These are phyloP conservation scores for Lacanobia oleracea DNA, from an alignment of 2,888 invertebrate species.

Conservation along the genomic window DNA sequence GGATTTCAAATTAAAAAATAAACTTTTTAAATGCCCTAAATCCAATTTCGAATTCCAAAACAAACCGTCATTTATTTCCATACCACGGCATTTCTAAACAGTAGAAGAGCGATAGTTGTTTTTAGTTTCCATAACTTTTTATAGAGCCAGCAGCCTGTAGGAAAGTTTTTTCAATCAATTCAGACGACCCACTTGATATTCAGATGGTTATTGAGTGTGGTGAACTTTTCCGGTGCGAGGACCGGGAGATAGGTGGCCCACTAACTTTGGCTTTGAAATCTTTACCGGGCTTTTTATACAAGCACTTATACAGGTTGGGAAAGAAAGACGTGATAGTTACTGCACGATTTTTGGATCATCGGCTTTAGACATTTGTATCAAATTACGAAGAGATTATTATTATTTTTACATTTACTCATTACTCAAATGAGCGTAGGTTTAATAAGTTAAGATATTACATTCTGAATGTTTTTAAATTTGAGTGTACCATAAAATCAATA, in stretches of 20 bases:
- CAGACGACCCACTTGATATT: slow-evolving; percentile 82
- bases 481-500: too few species aligned
- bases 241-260: slow-evolving; percentile 68
- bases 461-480: too few species aligned
- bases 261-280: slow-evolving; percentile 61
- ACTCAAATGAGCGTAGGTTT: too few species aligned
- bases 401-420: too few species aligned
- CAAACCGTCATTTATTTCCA: slow-evolving; percentile 13
- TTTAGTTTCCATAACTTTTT: slow-evolving; percentile 55
- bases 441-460: too few species aligned
- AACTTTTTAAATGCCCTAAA: neutral
- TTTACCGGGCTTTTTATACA: slow-evolving; percentile 50
- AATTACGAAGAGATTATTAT: too few species aligned
- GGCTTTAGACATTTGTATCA: too few species aligned
- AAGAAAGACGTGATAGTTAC: neutral
- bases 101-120: slow-evolving; percentile 45
- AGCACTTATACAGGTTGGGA: slow-evolving; percentile 32
- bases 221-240: slow-evolving; percentile 71
- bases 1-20: neutral
- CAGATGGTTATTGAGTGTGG: slow-evolving; percentile 82
- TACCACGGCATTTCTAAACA: slow-evolving; percentile 20
- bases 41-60: slow-evolving; percentile 10
- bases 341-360: too few species aligned
- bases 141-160: slow-evolving; percentile 56
- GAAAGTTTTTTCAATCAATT: slow-evolving; percentile 82